Percentiles rank a stretch among this genome's conserved stretches.
phyloP scores from a whole-genome alignment of 2,113 vertebrate genomes.

The Spheniscus mendiculus region DNA sequence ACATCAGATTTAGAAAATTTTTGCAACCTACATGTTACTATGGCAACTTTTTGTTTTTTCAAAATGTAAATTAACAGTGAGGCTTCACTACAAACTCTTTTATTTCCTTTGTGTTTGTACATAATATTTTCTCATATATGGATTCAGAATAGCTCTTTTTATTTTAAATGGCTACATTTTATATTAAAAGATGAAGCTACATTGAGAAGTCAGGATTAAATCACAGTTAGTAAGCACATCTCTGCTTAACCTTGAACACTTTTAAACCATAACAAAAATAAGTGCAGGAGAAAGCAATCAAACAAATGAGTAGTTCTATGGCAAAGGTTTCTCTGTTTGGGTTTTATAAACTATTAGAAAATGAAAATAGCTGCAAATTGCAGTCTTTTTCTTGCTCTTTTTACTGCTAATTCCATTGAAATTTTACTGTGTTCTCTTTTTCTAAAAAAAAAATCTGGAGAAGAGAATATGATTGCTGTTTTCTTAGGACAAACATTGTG shows the following conservation, averaged over 20 bases:
- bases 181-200: not conserved
- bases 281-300: not conserved
- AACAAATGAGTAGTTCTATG: not conserved
- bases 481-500: not conserved
- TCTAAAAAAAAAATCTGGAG: not conserved
- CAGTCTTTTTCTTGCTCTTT: not conserved
- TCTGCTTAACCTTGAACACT: not conserved
- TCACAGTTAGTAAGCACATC: not conserved
- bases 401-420: not conserved
- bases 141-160: not conserved
- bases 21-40: constrained; percentile 10
- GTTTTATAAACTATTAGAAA: not conserved
- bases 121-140: not conserved
- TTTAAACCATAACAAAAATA: not conserved
- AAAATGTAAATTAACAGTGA: not conserved
- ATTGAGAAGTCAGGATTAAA: not conserved
- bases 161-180: not conserved
- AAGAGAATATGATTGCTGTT: not conserved
- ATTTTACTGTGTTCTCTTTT: not conserved
- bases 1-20: not conserved
- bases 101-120: not conserved
- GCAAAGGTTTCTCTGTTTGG: not conserved
- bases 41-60: not conserved
- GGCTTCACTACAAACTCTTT: not conserved
- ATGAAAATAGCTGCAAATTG: not conserved